Conservation (phyloP, 2,113 vertebrate species). For the Syngnathus typhle region DNA sequence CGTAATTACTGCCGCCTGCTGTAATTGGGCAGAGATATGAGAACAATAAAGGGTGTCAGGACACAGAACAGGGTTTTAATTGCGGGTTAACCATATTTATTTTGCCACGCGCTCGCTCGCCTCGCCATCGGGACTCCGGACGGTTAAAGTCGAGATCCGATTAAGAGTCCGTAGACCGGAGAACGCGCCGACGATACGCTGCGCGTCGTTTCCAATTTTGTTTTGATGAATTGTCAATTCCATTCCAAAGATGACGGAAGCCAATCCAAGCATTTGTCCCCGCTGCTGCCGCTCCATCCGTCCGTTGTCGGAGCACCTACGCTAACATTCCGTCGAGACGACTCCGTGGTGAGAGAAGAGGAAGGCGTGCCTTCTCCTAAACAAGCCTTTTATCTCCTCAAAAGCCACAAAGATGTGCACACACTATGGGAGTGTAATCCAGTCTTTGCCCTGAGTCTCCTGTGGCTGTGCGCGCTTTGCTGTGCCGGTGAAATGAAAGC, state of each 20-base stretch:
- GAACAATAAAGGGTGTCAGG: slow-evolving; percentile 69
- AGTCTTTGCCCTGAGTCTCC: slow-evolving; percentile 54
- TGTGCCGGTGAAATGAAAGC: slow-evolving; percentile 69
- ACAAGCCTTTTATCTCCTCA: neutral
- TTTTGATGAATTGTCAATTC: neutral
- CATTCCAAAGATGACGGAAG: too few relatives aligned
- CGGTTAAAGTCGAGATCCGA: slow-evolving; percentile 54
- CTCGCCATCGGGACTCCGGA: slow-evolving; percentile 29
- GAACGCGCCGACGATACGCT: too few relatives aligned
- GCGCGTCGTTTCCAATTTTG: too few relatives aligned
- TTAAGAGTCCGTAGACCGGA: slow-evolving; percentile 33
- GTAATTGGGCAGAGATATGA: slow-evolving; percentile 68
- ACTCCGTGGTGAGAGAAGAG: too few relatives aligned
- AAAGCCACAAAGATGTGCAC: neutral
- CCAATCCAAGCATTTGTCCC: too few relatives aligned
- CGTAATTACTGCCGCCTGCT: slow-evolving; percentile 69
- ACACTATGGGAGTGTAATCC: slow-evolving; percentile 45
- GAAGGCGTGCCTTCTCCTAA: neutral
- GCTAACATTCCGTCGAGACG: too few relatives aligned
- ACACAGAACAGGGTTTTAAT: slow-evolving; percentile 69
- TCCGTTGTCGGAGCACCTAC: neutral
- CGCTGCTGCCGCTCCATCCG: too few relatives aligned
- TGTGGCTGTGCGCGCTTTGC: slow-evolving; percentile 68
- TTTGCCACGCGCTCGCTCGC: slow-evolving; percentile 54
- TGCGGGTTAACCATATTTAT: slow-evolving; percentile 76